Conservation (phyloP, 2,888 invertebrate species). For the Pharmacophagus antenor region DNA sequence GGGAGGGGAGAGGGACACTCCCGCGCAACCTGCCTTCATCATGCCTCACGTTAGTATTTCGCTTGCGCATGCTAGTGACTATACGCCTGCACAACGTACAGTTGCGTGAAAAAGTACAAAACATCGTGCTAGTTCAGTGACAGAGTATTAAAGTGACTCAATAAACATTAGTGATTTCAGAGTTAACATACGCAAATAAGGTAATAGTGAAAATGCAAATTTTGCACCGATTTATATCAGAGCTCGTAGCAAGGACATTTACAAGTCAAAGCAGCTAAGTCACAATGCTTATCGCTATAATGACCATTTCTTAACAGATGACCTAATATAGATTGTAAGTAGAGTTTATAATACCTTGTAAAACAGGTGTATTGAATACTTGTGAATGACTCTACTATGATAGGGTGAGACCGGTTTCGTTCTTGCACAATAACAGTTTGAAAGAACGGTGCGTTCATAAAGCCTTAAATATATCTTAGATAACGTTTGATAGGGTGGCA, state of each 20-base stretch:
- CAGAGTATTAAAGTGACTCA: constrained; percentile 53
- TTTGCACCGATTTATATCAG: constrained; percentile 39
- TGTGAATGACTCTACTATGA: constrained; percentile 54
- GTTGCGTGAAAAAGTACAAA: constrained; percentile 13
- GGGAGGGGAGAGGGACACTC: constrained; percentile 45
- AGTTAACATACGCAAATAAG: constrained; percentile 46
- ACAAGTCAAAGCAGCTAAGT: constrained; percentile 38
- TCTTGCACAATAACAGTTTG: constrained; percentile 56
- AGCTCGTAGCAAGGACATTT: not conserved
- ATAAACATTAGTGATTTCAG: constrained; percentile 52
- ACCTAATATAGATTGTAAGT: constrained; percentile 40
- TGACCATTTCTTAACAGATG: constrained; percentile 36
- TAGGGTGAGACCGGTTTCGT: constrained; percentile 52
- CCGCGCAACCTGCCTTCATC: constrained; percentile 67
- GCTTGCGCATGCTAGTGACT: constrained; percentile 57
- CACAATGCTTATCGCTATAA: constrained; percentile 43
- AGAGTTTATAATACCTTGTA: constrained; percentile 17
- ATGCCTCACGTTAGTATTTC: constrained; percentile 61
- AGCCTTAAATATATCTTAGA: constrained; percentile 34
- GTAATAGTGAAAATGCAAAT: constrained; percentile 45
- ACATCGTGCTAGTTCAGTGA: constrained; percentile 49
- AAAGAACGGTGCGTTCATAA: constrained; percentile 51
- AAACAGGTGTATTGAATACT: constrained; percentile 53
- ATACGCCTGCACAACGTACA: constrained; percentile 42
- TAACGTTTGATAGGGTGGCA: constrained; percentile 4